A percentile compares a stretch with the other conserved stretches of the same genome.
These are phyloP conservation scores for Coregonus sp. DNA, from an alignment of 2,797 vertebrate species.

Conservation along the genomic window DNA sequence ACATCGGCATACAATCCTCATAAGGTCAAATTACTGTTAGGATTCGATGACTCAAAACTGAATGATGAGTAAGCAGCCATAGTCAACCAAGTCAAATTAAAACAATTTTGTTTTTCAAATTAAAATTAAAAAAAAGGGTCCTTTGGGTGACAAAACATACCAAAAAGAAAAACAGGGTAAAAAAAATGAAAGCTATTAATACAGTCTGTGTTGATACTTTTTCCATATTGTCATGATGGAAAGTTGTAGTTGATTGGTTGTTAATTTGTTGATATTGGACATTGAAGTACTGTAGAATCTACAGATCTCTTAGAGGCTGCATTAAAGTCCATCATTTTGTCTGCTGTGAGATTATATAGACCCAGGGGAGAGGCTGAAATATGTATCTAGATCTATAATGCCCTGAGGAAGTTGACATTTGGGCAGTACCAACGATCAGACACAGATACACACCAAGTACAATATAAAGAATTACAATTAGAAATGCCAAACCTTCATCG, in stretches of 20 bases:
- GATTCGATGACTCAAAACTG: constrained; percentile 1
- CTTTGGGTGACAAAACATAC: no score
- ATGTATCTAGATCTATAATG: background rate
- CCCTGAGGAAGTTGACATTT: background rate
- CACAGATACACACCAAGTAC: background rate
- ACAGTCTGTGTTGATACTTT: no score
- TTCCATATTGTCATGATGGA: no score
- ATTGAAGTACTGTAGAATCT: background rate
- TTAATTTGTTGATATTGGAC: background rate
- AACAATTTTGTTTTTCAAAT: background rate
- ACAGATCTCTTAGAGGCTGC: background rate
- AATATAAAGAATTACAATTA: background rate
- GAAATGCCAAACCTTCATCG: background rate
- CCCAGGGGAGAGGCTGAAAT: background rate
- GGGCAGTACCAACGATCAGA: background rate
- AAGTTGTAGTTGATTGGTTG: background rate
- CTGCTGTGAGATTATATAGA: background rate
- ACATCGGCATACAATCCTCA: constrained; percentile 32
- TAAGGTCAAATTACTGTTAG: constrained; percentile 8
- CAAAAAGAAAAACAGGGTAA: no score
- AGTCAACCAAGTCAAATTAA: background rate
- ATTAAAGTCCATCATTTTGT: background rate
- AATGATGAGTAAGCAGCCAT: constrained; percentile 1
- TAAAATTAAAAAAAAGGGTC: no score
- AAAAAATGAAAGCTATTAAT: no score